A percentile compares a stretch with the other conserved stretches of the same genome.
phyloP scores from a whole-genome alignment of 2,113 vertebrate genomes.

The Perca flavescens region DNA sequence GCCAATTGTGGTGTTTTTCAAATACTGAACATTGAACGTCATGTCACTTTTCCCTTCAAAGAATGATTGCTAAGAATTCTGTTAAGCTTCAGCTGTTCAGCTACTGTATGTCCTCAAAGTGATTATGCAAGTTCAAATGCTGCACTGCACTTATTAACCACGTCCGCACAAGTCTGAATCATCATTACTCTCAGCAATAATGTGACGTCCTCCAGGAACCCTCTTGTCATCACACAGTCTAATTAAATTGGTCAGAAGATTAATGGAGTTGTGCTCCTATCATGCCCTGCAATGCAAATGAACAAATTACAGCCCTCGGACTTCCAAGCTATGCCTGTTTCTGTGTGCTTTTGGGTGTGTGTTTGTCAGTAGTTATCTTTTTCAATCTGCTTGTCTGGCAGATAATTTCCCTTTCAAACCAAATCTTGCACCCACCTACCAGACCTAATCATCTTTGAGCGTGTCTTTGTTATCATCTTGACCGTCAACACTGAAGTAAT shows the following conservation, averaged over 20 bases:
- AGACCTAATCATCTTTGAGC: neutral
- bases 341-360: neutral
- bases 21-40: neutral
- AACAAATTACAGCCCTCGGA: conserved; percentile 39
- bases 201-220: conserved; percentile 45
- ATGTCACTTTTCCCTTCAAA: no score
- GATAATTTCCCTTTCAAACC: conserved; percentile 40
- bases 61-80: neutral
- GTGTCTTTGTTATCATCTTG: conserved; percentile 11
- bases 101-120: neutral
- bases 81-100: neutral
- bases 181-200: conserved; percentile 44
- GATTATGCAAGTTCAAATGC: conserved; percentile 4
- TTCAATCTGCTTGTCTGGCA: conserved; percentile 33
- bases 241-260: conserved; percentile 65
- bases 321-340: neutral
- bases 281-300: conserved; percentile 47
- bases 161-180: conserved; percentile 33
- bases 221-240: conserved; percentile 56
- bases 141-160: conserved; percentile 21
- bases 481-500: conserved; percentile 27
- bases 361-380: conserved; percentile 17
- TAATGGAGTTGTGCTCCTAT: conserved; percentile 44
- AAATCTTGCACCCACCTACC: neutral
- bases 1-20: neutral